Evolutionary conservation across 1,140 invertebrate genomes (phyloP).

Genomic region (Nautilus pompilius): DNA sequence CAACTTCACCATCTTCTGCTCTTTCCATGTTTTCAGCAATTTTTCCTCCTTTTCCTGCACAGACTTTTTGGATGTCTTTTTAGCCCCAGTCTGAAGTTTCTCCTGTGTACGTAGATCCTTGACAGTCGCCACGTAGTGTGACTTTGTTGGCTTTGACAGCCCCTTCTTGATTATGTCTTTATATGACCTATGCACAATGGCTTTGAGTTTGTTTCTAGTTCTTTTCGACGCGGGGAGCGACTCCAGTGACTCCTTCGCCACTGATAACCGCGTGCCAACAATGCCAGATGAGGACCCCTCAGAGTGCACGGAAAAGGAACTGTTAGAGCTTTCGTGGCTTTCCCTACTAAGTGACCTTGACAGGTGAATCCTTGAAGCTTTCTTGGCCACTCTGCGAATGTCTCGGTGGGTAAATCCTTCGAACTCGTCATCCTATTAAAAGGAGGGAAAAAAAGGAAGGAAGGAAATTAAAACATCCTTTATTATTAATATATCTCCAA

Average conservation of each 20-base stretch:
- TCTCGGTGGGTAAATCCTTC: constrained; percentile 49
- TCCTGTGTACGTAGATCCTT: not conserved
- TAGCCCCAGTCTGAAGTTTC: not conserved
- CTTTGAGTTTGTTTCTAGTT: constrained; percentile 18
- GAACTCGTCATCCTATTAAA: constrained; percentile 54
- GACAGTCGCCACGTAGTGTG: not conserved
- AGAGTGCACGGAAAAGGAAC: not conserved
- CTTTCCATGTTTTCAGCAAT: too few species aligned
- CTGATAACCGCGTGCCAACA: not conserved
- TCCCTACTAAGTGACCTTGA: constrained; percentile 8
- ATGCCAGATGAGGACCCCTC: not conserved
- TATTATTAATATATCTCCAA: too few species aligned
- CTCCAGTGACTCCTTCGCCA: constrained; percentile 5
- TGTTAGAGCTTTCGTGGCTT: not conserved
- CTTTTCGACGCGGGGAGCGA: constrained; percentile 15
- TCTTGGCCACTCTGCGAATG: constrained; percentile 26
- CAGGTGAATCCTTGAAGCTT: constrained; percentile 15
- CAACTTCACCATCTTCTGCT: constrained; percentile 7
- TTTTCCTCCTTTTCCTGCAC: too few species aligned
- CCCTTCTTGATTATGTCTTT: constrained; percentile 23
- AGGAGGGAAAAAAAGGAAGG: constrained; percentile 11
- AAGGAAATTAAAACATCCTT: too few species aligned
- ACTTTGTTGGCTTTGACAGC: constrained; percentile 13
- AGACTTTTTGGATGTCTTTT: not conserved
- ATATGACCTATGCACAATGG: constrained; percentile 19